Evolutionary conservation across 2,113 vertebrate genomes (phyloP), one percentile per base, ranked within the genome.

Genomic region (Isichthys henryi): DNA sequence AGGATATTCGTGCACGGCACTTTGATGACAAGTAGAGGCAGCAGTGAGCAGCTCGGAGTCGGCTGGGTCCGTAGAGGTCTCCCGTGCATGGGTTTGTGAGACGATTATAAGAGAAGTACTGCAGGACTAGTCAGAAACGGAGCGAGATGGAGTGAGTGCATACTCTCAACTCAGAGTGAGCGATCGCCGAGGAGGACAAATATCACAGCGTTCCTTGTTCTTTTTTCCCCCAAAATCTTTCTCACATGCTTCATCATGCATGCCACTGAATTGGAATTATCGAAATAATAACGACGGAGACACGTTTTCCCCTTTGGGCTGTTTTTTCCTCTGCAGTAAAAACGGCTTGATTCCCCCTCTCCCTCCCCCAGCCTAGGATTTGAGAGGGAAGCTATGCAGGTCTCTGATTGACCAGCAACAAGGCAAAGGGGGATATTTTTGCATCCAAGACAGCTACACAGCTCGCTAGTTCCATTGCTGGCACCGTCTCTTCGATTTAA

Each of bases 41-140:
- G 92, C 95, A 93, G 92, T 93, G 95, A 94, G 92, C 93, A 94
- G 92, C 93, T 91, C 92, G 89, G 17, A 66, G 87, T 70, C 88
- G 48, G 56, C 17, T 48, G 90, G 19, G 83, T 90, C 88, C 45
- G 23, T 52, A 90, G 88, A 86, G 88, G 88, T 90, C 83, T 90
- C 88, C 91, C 91, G 92, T 94, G 94, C 92, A 94, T 94, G 94
- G 93, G 94, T 91, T 94, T 93, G 93, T 94, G 88, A 95, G 95
- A 95, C 95, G 95, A 95, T 94, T 95, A 95, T 93, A 92, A 95
- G 35, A 94, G 95, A 95, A 94, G 93, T 89, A 94, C 95, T 95
- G 92, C 93, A 91, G 93, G 95, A 94, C 94, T 95, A 94, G 94
- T 94, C 94, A 95, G 92, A 93, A 94, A 93, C 91, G 92, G 93